phyloP scores from a whole-genome alignment of 2,797 vertebrate genomes.

The Tiaroga cobitis region DNA sequence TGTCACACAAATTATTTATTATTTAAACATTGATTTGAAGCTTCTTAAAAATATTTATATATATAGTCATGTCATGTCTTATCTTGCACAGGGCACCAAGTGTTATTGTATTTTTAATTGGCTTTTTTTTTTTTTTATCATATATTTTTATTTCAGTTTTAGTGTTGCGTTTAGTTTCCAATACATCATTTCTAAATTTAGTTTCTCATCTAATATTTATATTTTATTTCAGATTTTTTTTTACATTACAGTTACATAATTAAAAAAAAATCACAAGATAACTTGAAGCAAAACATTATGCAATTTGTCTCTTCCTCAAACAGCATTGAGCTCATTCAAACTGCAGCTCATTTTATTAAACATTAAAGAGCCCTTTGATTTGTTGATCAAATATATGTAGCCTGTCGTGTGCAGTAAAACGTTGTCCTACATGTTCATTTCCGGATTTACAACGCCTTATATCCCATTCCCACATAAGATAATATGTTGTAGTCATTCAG shows the following conservation, averaged over 20 bases:
- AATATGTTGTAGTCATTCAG: not conserved
- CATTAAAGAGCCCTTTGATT: constrained; percentile 12
- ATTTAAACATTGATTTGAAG: not conserved
- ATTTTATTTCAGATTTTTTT: not conserved
- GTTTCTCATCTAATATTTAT: not conserved
- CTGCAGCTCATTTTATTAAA: not conserved
- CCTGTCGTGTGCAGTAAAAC: not conserved
- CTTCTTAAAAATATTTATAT: too few species aligned
- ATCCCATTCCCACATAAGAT: not conserved
- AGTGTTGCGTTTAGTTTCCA: not conserved
- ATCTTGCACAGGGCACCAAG: not conserved
- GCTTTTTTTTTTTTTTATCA: not conserved
- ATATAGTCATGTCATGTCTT: not conserved
- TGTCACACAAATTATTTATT: not conserved
- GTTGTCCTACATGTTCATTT: not conserved
- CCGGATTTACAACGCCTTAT: not conserved
- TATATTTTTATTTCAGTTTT: not conserved
- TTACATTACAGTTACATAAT: not conserved
- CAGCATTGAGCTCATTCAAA: not conserved
- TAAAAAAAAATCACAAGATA: not conserved
- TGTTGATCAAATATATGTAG: not conserved
- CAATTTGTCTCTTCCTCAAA: not conserved
- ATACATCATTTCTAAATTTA: not conserved
- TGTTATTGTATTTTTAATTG: not conserved
- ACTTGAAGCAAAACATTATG: constrained; percentile 11